Evolutionary conservation across 1,140 invertebrate species (phyloP).

Genomic region (Saccostrea glomerata): DNA sequence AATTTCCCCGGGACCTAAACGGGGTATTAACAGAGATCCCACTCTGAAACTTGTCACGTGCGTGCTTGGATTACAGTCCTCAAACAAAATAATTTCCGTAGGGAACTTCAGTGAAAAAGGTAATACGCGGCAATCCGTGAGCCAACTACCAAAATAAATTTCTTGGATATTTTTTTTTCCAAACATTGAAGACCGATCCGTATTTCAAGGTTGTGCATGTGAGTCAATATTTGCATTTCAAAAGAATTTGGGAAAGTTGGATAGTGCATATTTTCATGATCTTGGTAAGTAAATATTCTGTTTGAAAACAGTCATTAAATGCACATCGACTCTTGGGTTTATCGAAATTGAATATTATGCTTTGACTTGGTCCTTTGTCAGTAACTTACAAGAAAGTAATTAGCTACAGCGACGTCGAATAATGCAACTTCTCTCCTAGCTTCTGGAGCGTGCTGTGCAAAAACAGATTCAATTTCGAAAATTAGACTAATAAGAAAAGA

Average conservation of each 20-base stretch:
- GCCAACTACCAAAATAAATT: neutral
- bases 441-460: neutral
- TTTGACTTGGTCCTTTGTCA: neutral
- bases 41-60: conserved; percentile 4
- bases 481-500: conserved; percentile 6
- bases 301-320: neutral
- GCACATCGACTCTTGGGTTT: neutral
- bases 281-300: neutral
- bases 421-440: neutral
- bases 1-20: conserved; percentile 29
- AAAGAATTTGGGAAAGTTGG: neutral
- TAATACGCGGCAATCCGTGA: neutral
- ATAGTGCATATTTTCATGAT: neutral
- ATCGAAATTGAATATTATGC: neutral
- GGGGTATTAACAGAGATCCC: conserved; percentile 29
- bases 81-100: conserved; percentile 25
- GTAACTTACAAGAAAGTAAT: neutral
- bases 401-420: neutral
- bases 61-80: neutral
- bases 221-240: conserved; percentile 26
- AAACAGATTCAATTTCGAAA: neutral
- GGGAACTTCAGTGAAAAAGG: conserved; percentile 15
- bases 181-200: neutral
- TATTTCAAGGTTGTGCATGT: neutral
- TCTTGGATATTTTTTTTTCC: neutral